These are phyloP conservation scores for Plotosus lineatus DNA, from an alignment of 2,113 vertebrate species.

Conservation along the genomic window DNA sequence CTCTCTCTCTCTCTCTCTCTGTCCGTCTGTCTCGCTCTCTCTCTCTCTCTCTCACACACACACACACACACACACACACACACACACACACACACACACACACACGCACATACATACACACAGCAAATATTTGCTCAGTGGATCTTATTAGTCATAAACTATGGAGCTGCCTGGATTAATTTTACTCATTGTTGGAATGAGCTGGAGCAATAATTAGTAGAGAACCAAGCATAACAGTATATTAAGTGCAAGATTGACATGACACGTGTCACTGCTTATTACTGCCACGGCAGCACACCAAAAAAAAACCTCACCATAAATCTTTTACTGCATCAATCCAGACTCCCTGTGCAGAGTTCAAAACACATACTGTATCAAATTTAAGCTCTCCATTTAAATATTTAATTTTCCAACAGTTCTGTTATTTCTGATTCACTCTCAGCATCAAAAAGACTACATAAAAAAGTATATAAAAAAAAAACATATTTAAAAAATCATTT, in stretches of 20 bases:
- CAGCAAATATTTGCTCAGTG: constrained; percentile 19
- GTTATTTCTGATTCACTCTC: neutral
- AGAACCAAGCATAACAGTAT: constrained; percentile 14
- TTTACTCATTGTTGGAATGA: constrained; percentile 6
- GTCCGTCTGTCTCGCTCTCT: too few relatives aligned
- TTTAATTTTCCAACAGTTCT: neutral
- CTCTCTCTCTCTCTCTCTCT: constrained; percentile 5
- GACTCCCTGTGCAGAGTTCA: neutral
- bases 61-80: constrained; percentile 27
- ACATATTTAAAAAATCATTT: too few relatives aligned
- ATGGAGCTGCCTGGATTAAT: neutral
- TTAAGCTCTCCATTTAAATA: neutral
- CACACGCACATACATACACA: constrained; percentile 32
- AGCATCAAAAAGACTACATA: neutral
- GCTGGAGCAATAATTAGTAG: neutral
- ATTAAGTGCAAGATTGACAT: neutral
- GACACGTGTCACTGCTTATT: constrained; percentile 2
- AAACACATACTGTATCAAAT: neutral
- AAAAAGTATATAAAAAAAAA: too few relatives aligned
- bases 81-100: constrained; percentile 13
- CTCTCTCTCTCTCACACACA: constrained; percentile 14
- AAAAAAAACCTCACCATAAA: constrained; percentile 10
- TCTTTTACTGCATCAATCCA: neutral
- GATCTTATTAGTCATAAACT: constrained; percentile 16
- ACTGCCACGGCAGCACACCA: neutral